phyloP scores from a whole-genome alignment of 37 sponge, comb jelly and placozoan species.

The Lycopodina hypogea region DNA sequence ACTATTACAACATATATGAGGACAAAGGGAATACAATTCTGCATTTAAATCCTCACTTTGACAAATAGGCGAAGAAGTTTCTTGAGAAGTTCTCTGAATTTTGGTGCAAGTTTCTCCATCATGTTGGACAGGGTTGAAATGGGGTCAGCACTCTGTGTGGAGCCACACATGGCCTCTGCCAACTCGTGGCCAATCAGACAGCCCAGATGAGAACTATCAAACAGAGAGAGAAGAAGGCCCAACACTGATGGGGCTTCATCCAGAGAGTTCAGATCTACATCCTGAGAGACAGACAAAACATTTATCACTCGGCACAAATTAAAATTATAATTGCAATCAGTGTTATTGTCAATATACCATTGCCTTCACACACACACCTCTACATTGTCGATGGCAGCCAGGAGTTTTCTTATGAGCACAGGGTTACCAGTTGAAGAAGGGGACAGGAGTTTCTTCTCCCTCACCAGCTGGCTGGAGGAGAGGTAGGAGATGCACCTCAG shows the following conservation, averaged over 20 bases:
- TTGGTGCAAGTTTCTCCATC: conserved; percentile 34
- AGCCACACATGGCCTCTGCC: conserved; percentile 40
- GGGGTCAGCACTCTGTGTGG: conserved; percentile 34
- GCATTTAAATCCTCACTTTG: conserved; percentile 38
- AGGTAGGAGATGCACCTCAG: conserved; percentile 27
- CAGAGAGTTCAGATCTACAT: conserved; percentile 31
- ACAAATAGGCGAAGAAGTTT: conserved; percentile 56
- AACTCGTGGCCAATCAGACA: conserved; percentile 28
- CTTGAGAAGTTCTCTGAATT: conserved; percentile 40
- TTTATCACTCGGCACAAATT: background rate
- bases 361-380: conserved; percentile 21
- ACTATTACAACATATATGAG: no score
- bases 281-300: conserved; percentile 26
- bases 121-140: conserved; percentile 18
- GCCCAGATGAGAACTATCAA: conserved; percentile 27
- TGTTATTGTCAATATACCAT: background rate
- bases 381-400: conserved; percentile 38
- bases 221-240: conserved; percentile 28
- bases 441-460: conserved; percentile 6
- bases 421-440: background rate
- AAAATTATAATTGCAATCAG: no score
- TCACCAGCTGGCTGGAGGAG: background rate
- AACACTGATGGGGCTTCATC: conserved; percentile 34
- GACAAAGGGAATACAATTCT: no score
- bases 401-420: conserved; percentile 11